Conservation (phyloP, 2,113 vertebrate genomes). For the Hirundichthys speculiger region DNA sequence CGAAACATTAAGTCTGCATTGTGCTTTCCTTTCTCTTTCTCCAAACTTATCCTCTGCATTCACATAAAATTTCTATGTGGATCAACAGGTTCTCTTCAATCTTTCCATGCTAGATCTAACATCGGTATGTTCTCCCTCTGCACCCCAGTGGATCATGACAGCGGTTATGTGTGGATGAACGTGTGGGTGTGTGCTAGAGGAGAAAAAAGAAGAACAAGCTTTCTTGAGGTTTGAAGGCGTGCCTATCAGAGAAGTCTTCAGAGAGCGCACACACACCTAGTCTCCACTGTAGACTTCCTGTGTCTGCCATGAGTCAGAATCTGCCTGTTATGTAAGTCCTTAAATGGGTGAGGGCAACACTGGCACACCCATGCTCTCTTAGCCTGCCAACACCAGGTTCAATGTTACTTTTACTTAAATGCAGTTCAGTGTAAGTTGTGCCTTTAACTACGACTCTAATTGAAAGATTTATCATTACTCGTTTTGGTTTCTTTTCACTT, state of each 20-base stretch:
- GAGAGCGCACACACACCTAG: constrained; percentile 2
- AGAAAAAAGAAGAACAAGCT: constrained; percentile 29
- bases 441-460: constrained; percentile 22
- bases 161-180: not conserved
- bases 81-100: constrained; percentile 15
- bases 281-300: constrained; percentile 48
- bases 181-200: constrained; percentile 14
- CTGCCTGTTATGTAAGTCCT: constrained; percentile 40
- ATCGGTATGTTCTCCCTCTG: constrained; percentile 25
- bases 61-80: constrained; percentile 16
- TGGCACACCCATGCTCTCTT: constrained; percentile 51
- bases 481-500: constrained; percentile 12
- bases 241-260: constrained; percentile 22
- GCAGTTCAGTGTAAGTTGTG: not conserved
- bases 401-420: not conserved
- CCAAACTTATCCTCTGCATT: constrained; percentile 4
- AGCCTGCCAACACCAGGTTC: constrained; percentile 21
- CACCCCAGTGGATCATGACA: constrained; percentile 26
- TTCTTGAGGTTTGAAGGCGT: constrained; percentile 29
- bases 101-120: constrained; percentile 46
- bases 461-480: not conserved
- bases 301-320: constrained; percentile 55
- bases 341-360: constrained; percentile 1
- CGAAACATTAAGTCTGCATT: constrained; percentile 19
- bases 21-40: constrained; percentile 13